Percentiles rank a stretch among this genome's conserved stretches.
Conservation (phyloP, 1,140 invertebrate species). For the Sinella curviseta region DNA sequence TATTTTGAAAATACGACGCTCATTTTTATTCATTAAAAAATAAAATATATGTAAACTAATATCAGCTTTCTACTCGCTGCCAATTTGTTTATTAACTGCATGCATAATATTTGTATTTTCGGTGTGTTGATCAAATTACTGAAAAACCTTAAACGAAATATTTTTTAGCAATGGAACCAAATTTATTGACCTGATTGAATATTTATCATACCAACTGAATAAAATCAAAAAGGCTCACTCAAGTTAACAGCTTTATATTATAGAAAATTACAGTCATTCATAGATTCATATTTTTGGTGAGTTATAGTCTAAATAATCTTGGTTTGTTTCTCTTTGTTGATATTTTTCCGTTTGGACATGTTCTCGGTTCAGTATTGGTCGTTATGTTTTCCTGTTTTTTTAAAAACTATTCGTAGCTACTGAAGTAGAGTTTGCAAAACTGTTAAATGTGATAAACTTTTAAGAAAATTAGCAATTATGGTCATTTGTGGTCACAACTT, state of each 20-base stretch:
- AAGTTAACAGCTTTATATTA: background rate
- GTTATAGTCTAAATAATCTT: too few relatives aligned
- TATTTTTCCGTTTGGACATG: background rate
- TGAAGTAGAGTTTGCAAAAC: background rate
- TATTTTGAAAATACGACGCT: too few relatives aligned
- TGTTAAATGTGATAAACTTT: background rate
- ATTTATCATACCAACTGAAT: background rate
- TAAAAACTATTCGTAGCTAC: background rate
- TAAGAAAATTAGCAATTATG: background rate
- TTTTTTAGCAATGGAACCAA: background rate
- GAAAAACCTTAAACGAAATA: too few relatives aligned
- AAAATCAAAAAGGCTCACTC: background rate
- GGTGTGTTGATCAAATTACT: background rate
- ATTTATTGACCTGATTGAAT: background rate
- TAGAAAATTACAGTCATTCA: background rate
- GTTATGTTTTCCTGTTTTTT: background rate
- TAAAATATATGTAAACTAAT: background rate
- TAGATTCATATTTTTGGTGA: too few relatives aligned
- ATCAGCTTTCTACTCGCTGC: background rate
- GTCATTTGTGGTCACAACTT: too few relatives aligned
- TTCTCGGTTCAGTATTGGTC: background rate
- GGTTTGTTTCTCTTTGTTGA: background rate
- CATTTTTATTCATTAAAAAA: too few relatives aligned
- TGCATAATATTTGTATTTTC: background rate
- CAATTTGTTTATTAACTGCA: too few relatives aligned